These are phyloP conservation scores for Callinectes sapidus DNA, from an alignment of 2,888 invertebrate genomes.

Conservation along the genomic window DNA sequence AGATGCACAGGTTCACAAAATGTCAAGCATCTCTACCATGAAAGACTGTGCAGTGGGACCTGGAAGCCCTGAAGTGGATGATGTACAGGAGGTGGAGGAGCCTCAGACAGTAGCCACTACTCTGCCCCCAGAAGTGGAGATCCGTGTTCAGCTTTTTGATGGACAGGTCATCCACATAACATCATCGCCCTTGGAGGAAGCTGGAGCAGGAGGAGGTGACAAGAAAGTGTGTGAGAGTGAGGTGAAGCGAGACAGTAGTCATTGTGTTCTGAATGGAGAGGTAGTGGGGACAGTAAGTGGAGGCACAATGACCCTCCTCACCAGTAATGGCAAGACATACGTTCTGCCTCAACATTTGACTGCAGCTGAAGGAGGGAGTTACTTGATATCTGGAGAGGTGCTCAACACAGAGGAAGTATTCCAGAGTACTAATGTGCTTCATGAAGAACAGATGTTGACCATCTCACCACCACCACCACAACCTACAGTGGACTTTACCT, in stretches of 20 bases:
- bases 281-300: constrained; percentile 1
- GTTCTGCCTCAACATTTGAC: constrained; percentile 51
- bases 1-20: not conserved
- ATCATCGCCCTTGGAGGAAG: constrained; percentile 31
- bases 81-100: not conserved
- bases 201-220: constrained; percentile 1
- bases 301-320: constrained; percentile 46
- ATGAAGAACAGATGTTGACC: constrained; percentile 55
- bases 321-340: constrained; percentile 53
- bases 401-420: constrained; percentile 47
- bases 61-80: not conserved
- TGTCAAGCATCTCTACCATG: not conserved
- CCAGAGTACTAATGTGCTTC: constrained; percentile 36
- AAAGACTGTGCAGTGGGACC: not conserved
- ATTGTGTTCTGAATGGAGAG: not conserved
- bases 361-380: constrained; percentile 37
- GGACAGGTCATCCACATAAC: constrained; percentile 63
- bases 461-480: constrained; percentile 52
- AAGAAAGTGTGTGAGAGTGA: not conserved
- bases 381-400: constrained; percentile 47
- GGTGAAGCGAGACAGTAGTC: not conserved
- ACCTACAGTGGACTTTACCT: constrained; percentile 35
- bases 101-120: constrained; percentile 39
- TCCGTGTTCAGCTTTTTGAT: constrained; percentile 58
- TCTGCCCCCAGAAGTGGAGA: constrained; percentile 39